Conservation (phyloP, 2,797 vertebrate genomes). For the Lemur catta region DNA sequence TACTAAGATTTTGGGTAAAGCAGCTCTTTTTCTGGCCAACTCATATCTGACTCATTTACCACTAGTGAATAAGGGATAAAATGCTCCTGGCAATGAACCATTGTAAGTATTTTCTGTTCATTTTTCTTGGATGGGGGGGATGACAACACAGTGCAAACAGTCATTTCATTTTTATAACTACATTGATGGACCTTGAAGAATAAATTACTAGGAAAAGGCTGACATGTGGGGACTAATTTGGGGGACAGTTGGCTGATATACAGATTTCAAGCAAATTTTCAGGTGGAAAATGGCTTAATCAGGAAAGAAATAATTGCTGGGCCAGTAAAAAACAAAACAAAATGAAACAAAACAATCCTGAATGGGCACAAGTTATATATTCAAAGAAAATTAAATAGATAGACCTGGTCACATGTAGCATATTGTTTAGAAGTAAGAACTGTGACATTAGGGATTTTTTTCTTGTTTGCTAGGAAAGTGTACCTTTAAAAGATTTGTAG, state of each 20-base stretch:
- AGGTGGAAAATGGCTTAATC: constrained; percentile 57
- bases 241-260: constrained; percentile 52
- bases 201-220: constrained; percentile 59
- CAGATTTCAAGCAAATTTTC: constrained; percentile 64
- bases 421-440: neutral
- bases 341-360: constrained; percentile 3
- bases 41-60: constrained; percentile 89
- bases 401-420: neutral
- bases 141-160: constrained; percentile 74
- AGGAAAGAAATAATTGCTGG: constrained; percentile 50
- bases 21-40: constrained; percentile 85
- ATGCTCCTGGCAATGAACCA: constrained; percentile 83
- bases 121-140: constrained; percentile 64
- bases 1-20: constrained; percentile 86
- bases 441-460: neutral
- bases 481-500: neutral
- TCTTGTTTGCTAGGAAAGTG: neutral
- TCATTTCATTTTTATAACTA: constrained; percentile 77
- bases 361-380: constrained; percentile 33
- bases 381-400: constrained; percentile 65
- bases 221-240: neutral
- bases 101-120: constrained; percentile 84
- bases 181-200: constrained; percentile 65
- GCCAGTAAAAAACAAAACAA: constrained; percentile 63
- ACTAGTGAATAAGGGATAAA: constrained; percentile 86